phyloP scores from a whole-genome alignment of 2,888 invertebrate species.

The Carcina quercana region DNA sequence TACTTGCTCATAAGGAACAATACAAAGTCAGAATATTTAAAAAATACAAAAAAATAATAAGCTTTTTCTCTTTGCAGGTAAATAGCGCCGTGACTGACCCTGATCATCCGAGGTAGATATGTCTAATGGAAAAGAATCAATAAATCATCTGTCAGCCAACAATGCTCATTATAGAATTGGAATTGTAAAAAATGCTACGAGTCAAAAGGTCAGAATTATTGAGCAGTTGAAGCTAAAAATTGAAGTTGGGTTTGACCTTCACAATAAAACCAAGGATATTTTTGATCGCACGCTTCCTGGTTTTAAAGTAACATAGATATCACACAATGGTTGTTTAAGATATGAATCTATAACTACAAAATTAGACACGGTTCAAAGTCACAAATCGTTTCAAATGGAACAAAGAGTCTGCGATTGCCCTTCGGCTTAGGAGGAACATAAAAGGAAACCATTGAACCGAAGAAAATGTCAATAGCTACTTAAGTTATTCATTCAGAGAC shows the following conservation, averaged over 20 bases:
- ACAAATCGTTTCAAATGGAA: too few relatives aligned
- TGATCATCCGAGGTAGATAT: constrained; percentile 29
- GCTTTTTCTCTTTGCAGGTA: constrained; percentile 11
- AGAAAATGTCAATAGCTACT: too few relatives aligned
- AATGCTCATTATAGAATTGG: constrained; percentile 28
- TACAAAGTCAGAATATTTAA: too few relatives aligned
- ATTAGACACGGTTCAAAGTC: too few relatives aligned
- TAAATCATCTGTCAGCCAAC: constrained; percentile 38
- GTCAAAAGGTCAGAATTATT: constrained; percentile 24
- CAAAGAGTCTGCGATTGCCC: too few relatives aligned
- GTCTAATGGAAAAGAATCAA: constrained; percentile 26
- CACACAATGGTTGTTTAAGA: too few relatives aligned
- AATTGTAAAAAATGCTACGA: constrained; percentile 19
- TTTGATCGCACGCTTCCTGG: constrained; percentile 1
- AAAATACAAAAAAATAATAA: constrained; percentile 8
- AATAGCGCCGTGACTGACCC: constrained; percentile 22
- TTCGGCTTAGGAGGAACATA: too few relatives aligned
- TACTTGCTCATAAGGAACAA: too few relatives aligned
- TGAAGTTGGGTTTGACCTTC: neutral
- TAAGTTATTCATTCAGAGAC: too few relatives aligned
- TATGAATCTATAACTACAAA: too few relatives aligned
- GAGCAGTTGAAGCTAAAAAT: constrained; percentile 17
- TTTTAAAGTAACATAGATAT: too few relatives aligned
- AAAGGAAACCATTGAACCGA: too few relatives aligned
- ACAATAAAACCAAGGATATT: neutral